Evolutionary conservation across 2,888 invertebrate genomes (phyloP).

Genomic region (Hermaeophaga mercurialis): DNA sequence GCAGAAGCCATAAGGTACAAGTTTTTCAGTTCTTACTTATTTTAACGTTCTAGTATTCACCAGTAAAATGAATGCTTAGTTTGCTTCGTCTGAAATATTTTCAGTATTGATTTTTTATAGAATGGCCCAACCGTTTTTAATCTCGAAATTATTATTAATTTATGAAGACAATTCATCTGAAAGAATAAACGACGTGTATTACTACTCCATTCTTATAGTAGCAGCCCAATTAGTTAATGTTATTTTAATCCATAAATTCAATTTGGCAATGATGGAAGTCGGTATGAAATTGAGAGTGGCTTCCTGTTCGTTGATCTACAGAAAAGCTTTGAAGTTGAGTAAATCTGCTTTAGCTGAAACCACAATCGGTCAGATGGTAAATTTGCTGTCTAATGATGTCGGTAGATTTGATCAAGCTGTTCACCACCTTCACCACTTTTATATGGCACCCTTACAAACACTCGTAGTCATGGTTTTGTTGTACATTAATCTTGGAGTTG

Average conservation of each 20-base stretch:
- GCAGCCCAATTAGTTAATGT: slow-evolving; percentile 73
- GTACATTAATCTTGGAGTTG: slow-evolving; percentile 53
- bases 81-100: too few species aligned
- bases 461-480: slow-evolving; percentile 62
- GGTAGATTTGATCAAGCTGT: slow-evolving; percentile 72
- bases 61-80: too few species aligned
- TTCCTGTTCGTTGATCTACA: slow-evolving; percentile 27
- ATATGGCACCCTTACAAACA: slow-evolving; percentile 60
- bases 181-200: slow-evolving; percentile 9
- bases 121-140: slow-evolving; percentile 25
- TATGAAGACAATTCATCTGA: slow-evolving; percentile 1
- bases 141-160: slow-evolving; percentile 14
- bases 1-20: slow-evolving; percentile 40
- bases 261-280: slow-evolving; percentile 70
- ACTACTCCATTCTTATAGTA: slow-evolving; percentile 74
- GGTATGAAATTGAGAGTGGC: slow-evolving; percentile 78
- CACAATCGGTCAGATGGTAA: too few species aligned
- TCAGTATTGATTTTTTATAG: slow-evolving; percentile 41
- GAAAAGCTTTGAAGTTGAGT: slow-evolving; percentile 62
- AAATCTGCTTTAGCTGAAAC: slow-evolving; percentile 84
- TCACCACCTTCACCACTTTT: slow-evolving; percentile 31
- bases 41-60: too few species aligned
- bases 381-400: slow-evolving; percentile 75
- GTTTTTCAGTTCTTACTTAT: too few species aligned
- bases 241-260: slow-evolving; percentile 72